Conservation (phyloP, 1,140 invertebrate genomes). For the Ceratina calcarata region DNA sequence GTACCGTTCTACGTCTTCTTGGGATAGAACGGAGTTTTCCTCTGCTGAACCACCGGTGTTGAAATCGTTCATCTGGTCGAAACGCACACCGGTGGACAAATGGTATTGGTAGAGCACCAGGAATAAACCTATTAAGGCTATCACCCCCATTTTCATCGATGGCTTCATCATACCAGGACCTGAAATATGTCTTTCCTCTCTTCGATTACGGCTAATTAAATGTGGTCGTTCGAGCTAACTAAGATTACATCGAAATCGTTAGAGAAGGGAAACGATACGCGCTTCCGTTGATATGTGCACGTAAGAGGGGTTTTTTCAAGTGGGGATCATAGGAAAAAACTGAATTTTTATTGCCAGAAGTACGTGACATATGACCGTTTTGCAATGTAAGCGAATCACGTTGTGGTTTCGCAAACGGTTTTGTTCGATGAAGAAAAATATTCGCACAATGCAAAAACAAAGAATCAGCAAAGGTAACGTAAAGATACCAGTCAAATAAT, state of each 20-base stretch:
- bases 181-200: background rate
- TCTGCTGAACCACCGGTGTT: constrained; percentile 66
- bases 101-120: constrained; percentile 77
- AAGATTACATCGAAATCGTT: background rate
- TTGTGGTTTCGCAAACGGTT: no score
- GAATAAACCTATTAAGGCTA: constrained; percentile 74
- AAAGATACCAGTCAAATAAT: no score
- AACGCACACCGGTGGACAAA: constrained; percentile 72
- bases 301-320: background rate
- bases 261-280: background rate
- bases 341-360: background rate
- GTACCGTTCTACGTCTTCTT: constrained; percentile 65
- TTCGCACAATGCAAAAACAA: no score
- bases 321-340: background rate
- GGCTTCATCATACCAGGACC: constrained; percentile 72
- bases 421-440: no score
- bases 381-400: no score
- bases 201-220: background rate
- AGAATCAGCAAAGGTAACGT: no score
- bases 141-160: constrained; percentile 75
- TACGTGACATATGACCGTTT: no score
- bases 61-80: constrained; percentile 72
- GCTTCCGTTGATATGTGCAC: constrained; percentile 7
- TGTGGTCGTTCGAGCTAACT: no score
- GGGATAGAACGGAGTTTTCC: constrained; percentile 64